phyloP scores from a whole-genome alignment of 2,888 invertebrate genomes.

The Epiblema foenella region DNA sequence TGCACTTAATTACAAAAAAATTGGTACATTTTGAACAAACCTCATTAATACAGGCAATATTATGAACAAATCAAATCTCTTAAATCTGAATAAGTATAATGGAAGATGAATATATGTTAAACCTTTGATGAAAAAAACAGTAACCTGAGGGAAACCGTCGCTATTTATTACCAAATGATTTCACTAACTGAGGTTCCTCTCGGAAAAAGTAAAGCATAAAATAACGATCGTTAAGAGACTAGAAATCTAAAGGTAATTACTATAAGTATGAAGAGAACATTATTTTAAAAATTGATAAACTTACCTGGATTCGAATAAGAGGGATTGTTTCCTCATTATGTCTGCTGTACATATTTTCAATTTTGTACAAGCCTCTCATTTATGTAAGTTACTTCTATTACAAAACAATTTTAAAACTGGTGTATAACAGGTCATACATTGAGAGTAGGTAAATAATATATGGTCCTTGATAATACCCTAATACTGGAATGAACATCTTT shows the following conservation, averaged over 20 bases:
- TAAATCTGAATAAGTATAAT: conserved; percentile 15
- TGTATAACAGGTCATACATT: conserved; percentile 65
- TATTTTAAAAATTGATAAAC: conserved; percentile 48
- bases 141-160: background rate
- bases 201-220: background rate
- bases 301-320: conserved; percentile 79
- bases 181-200: background rate
- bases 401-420: background rate
- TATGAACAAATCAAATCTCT: background rate
- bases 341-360: conserved; percentile 69
- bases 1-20: too few species aligned
- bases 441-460: too few species aligned
- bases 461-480: conserved; percentile 1
- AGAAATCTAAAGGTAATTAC: too few species aligned
- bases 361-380: conserved; percentile 34
- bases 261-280: background rate
- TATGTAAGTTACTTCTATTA: conserved; percentile 43
- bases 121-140: conserved; percentile 20
- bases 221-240: background rate
- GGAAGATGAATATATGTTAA: conserved; percentile 1
- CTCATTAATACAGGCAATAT: background rate
- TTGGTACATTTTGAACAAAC: background rate
- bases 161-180: conserved; percentile 22
- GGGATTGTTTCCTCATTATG: conserved; percentile 76
- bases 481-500: background rate